phyloP scores from a whole-genome alignment of 2,888 invertebrate genomes.

The Drosophila mayaguana region DNA sequence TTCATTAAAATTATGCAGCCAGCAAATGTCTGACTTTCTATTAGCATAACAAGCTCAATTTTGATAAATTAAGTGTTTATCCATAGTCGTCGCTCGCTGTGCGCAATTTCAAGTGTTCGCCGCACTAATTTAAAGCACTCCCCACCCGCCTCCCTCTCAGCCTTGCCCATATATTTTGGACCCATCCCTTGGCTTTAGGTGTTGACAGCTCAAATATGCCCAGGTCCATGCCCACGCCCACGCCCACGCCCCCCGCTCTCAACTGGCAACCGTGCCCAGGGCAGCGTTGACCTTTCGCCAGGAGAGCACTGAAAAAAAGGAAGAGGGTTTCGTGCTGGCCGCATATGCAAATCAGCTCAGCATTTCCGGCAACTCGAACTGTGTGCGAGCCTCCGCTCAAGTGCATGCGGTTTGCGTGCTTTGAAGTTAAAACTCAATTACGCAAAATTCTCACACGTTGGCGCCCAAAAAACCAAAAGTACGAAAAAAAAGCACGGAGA shows the following conservation, averaged over 20 bases:
- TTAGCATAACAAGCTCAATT: constrained; percentile 82
- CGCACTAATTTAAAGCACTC: constrained; percentile 72
- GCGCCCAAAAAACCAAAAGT: constrained; percentile 35
- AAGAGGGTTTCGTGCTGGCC: constrained; percentile 10
- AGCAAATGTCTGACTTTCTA: constrained; percentile 62
- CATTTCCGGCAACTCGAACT: constrained; percentile 31
- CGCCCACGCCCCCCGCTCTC: constrained; percentile 34
- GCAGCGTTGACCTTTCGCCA: constrained; percentile 70
- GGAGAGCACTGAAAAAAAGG: constrained; percentile 7
- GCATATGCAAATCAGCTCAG: constrained; percentile 73
- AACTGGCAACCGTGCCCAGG: constrained; percentile 37
- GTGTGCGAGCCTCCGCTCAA: constrained; percentile 50
- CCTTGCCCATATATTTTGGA: too few species aligned
- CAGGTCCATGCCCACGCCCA: constrained; percentile 2
- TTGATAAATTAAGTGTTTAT: constrained; percentile 84
- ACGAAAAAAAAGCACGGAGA: neutral
- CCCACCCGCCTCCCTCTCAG: neutral
- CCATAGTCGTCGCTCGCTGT: constrained; percentile 47
- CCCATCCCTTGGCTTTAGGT: constrained; percentile 44
- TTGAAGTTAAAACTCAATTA: constrained; percentile 81
- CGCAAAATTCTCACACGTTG: constrained; percentile 81
- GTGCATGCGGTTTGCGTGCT: constrained; percentile 76
- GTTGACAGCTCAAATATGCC: constrained; percentile 78
- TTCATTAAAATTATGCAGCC: constrained; percentile 58
- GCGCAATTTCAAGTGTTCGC: constrained; percentile 45